Base-by-base conservation (phyloP, 2,113 vertebrate genomes). In the Oncorhynchus masou region DNA sequence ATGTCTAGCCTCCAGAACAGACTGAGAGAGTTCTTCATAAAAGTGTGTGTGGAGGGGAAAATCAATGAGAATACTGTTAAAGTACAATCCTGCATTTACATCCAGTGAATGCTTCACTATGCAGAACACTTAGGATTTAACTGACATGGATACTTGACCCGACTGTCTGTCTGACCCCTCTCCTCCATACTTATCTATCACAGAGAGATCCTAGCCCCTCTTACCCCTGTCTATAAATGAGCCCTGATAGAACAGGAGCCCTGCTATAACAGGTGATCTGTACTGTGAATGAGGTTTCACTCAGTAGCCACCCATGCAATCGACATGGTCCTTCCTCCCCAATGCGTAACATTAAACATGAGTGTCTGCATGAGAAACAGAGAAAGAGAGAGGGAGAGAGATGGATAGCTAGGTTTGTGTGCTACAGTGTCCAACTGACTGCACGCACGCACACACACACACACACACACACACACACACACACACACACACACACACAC, bases 51-150 rank as follows among this genome's bases (percentile, higher is more conserved):
- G 11, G 5, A 75, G 59, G 0, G 29, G 29, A 9, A 78, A 73
- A 79, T 74, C 74, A 77, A 79, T 77, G 81, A 29, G 51, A 67
- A 72, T 68, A 80, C 68, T 79, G 83, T 60, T 86, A 22, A 84
- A 85, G 81, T 68, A 76, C 70, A 81, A 70, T 84, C 78, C 70
- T 86, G 82, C 71, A 80, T 88, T 88, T n/a, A n/a, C n/a, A 87
- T 88, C 81, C 80, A 84, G 83, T 76, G 79, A 82, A 34, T 78
- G 79, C 77, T 75, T 85, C 84, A 81, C 74, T 60, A 81, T 88
- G 64, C 79, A 84, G 71, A 20, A 59, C 68, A 74, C 74, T 79
- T 72, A 69, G 77, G 78, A 82, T 31, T 67, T 75, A 76, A 82
- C 67, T 82, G 84, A 64, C 75, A 73, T 75, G 81, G 62, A 74